These are phyloP conservation scores for Forbesichthys papilliferus DNA, from an alignment of 2,113 vertebrate genomes.

Conservation along the genomic window DNA sequence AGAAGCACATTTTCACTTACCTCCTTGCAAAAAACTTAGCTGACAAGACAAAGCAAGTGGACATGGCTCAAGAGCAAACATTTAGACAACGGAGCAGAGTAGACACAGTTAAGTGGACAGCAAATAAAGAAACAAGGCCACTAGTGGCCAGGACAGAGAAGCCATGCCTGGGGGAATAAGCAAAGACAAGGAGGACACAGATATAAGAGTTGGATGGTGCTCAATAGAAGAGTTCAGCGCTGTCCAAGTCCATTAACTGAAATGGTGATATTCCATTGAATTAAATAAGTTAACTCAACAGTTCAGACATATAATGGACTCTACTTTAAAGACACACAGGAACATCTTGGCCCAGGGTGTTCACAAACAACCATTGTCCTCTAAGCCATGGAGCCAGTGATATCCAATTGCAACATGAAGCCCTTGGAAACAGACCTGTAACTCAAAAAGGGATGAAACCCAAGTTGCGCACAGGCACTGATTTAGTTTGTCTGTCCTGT, in stretches of 20 bases:
- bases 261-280: constrained; percentile 14
- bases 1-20: constrained; percentile 71
- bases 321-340: constrained; percentile 27
- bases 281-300: constrained; percentile 23
- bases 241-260: constrained; percentile 20
- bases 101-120: constrained; percentile 51
- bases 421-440: constrained; percentile 44
- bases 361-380: constrained; percentile 57
- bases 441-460: constrained; percentile 63
- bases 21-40: constrained; percentile 41
- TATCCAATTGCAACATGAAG: constrained; percentile 45
- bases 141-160: constrained; percentile 36
- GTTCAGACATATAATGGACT: constrained; percentile 10
- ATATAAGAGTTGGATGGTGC: neutral
- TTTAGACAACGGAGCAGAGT: constrained; percentile 50
- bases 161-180: constrained; percentile 28
- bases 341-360: constrained; percentile 40
- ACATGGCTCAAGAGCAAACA: constrained; percentile 60
- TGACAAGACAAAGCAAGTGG: constrained; percentile 55
- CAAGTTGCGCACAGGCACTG: constrained; percentile 52
- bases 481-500: constrained; percentile 61
- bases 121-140: constrained; percentile 58
- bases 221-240: neutral
- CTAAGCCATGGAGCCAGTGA: constrained; percentile 34
- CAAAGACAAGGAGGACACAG: constrained; percentile 4